phyloP scores from a whole-genome alignment of 2,113 vertebrate species.

The Cromileptes altivelis region DNA sequence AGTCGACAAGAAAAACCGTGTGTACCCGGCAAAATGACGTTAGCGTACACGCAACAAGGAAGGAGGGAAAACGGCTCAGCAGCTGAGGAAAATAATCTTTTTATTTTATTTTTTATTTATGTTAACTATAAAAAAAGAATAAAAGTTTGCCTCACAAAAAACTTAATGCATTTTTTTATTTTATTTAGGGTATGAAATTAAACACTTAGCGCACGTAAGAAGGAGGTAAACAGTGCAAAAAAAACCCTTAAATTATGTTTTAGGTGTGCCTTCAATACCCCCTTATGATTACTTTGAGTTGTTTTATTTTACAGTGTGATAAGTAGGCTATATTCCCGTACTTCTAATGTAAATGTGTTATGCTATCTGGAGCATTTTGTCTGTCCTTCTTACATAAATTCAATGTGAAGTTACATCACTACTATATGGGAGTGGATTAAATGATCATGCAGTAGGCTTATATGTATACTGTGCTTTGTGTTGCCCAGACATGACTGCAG shows the following conservation, averaged over 20 bases:
- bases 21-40: constrained; percentile 55
- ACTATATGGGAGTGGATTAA: not conserved
- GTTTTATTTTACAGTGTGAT: not conserved
- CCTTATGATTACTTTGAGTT: not conserved
- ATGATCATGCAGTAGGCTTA: not conserved
- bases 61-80: constrained; percentile 1
- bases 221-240: not conserved
- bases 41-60: not conserved
- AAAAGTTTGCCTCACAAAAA: not conserved
- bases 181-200: not conserved
- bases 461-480: not conserved
- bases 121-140: not conserved
- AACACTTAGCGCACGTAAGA: not conserved
- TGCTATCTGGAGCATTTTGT: not conserved
- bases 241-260: not conserved
- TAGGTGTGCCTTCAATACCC: not conserved
- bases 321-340: not conserved
- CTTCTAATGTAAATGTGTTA: not conserved
- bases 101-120: not conserved
- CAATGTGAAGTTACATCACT: not conserved
- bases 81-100: too few species aligned
- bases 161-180: not conserved
- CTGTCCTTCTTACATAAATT: not conserved
- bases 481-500: not conserved
- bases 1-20: not conserved